Evolutionary conservation across 2,888 invertebrate species (phyloP).

Genomic region (Calliphora vomitoria): DNA sequence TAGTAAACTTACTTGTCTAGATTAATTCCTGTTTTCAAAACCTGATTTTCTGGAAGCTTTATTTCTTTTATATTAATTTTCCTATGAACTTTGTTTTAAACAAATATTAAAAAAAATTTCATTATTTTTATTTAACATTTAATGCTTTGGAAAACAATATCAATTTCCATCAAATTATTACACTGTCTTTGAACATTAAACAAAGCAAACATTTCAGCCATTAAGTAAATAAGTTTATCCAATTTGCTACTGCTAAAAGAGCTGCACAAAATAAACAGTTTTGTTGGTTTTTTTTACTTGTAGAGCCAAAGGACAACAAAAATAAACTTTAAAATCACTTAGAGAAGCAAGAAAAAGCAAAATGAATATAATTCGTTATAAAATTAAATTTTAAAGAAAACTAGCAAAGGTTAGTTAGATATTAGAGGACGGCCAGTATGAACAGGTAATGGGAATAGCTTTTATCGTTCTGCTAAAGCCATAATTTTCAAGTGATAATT

Average conservation of each 20-base stretch:
- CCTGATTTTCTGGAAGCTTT: no score
- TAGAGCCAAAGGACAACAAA: not conserved
- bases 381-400: not conserved
- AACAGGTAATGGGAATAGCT: not conserved
- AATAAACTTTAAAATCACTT: not conserved
- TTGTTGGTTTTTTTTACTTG: not conserved
- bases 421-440: not conserved
- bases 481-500: no score
- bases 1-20: no score
- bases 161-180: constrained; percentile 1
- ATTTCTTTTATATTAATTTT: no score
- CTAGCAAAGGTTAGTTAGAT: not conserved
- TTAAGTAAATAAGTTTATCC: constrained; percentile 26
- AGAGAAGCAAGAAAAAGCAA: not conserved
- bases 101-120: not conserved
- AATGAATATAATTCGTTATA: not conserved
- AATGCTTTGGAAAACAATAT: constrained; percentile 22
- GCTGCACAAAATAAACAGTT: not conserved
- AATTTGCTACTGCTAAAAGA: not conserved
- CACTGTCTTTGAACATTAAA: not conserved
- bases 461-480: not conserved
- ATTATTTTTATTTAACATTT: constrained; percentile 3
- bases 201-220: not conserved
- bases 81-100: not conserved
- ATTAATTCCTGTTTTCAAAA: no score